These are phyloP conservation scores for Riptortus pedestris DNA, from an alignment of 1,140 invertebrate species.

Conservation along the genomic window DNA sequence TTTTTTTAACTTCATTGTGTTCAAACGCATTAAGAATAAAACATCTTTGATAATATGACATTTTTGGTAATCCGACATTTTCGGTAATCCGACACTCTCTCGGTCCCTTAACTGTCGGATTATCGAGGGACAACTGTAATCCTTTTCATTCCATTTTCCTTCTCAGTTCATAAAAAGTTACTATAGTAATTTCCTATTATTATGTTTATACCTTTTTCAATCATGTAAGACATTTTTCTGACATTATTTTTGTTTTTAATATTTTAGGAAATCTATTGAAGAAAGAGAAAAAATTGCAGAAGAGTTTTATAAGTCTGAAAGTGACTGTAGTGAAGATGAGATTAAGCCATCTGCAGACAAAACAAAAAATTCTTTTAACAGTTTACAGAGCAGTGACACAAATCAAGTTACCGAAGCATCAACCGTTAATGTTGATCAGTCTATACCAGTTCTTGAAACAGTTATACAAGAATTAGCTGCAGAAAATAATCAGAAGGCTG, in stretches of 20 bases:
- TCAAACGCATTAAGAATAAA: no score
- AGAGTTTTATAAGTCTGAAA: slow-evolving; percentile 49
- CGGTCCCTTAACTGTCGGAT: no score
- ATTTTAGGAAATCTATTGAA: slow-evolving; percentile 42
- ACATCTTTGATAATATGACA: no score
- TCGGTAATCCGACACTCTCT: no score
- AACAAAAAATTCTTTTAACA: background rate
- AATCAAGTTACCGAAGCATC: slow-evolving; percentile 30
- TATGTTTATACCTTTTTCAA: background rate
- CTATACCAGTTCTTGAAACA: background rate
- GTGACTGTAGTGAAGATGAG: slow-evolving; percentile 37
- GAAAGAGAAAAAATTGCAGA: slow-evolving; percentile 48
- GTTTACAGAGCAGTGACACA: slow-evolving; percentile 30
- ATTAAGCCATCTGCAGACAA: slow-evolving; percentile 9
- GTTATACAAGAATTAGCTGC: background rate
- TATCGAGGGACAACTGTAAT: no score
- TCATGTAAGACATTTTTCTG: background rate
- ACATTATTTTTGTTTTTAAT: slow-evolving; percentile 15
- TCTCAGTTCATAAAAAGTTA: background rate
- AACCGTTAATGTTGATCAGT: background rate
- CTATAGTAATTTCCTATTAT: background rate
- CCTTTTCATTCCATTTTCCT: no score
- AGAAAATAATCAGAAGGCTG: background rate
- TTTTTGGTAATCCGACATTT: no score
- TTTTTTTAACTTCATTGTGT: no score